Evolutionary conservation across 2,888 invertebrate genomes (phyloP), one percentile per base, ranked within the genome.

Genomic region (Ceraclea dissimilis): DNA sequence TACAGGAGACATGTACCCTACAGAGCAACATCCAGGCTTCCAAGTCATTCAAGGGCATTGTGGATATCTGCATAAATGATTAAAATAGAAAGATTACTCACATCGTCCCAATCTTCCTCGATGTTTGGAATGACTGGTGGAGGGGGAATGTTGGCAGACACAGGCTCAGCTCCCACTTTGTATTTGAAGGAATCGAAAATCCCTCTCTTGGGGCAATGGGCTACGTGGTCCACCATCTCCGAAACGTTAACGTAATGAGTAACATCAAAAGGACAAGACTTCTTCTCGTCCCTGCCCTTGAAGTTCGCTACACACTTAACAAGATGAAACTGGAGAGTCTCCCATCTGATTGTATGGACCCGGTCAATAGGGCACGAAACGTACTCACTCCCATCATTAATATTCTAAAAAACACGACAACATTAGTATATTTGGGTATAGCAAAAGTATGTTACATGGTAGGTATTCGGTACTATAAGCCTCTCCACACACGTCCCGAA

Each of bases 31-130:
- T n/a, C n/a, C n/a, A n/a, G n/a, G n/a, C n/a, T n/a, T n/a, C n/a
- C n/a, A n/a, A n/a, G n/a, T n/a, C n/a, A n/a, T n/a, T n/a, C n/a
- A n/a, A n/a, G n/a, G n/a, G n/a, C n/a, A n/a, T n/a, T n/a, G n/a
- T n/a, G n/a, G n/a, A n/a, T n/a, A n/a, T n/a, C n/a, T n/a, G n/a
- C n/a, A n/a, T n/a, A n/a, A n/a, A n/a, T n/a, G n/a, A n/a, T n/a
- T n/a, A n/a, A n/a, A n/a, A n/a, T n/a, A n/a, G n/a, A n/a, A 26
- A 26, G 10, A 26, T 26, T 10, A 63, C 65, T 64, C 64, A 68
- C 68, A 60, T 65, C 61, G 54, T 68, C 68, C 70, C 70, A 70
- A 53, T 56, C 60, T 21, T 67, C 66, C 16, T 66, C 67, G 4
- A 60, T 31, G 2, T 58, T 31, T 8, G 64, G 59, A 16, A 61